Base-by-base conservation (phyloP, 2,888 invertebrate species). In the Lydus trimaculatus region DNA sequence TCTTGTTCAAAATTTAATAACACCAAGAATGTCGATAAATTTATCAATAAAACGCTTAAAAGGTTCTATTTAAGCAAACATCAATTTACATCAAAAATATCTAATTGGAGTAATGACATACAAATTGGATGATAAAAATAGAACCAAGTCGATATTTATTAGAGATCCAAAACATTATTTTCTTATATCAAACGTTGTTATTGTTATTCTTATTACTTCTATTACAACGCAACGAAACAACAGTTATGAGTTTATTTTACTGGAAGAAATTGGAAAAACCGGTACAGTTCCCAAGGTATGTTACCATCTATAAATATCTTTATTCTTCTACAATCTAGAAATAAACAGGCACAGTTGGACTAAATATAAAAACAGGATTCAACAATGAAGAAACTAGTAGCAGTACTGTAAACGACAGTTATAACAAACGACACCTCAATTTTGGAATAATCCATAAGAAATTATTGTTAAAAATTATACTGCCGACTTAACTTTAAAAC, bases 211-310 rank as follows among this genome's bases (percentile, higher is more conserved):
- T 20, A 48, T 48, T 48, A 13, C 48, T n/a, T n/a, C n/a, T n/a
- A n/a, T n/a, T n/a, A 28, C 2, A 48, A 20, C 48, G 13, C n/a
- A 17, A 43, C 39, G 39, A n/a, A 17, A 43, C 11, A 48, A 48
- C 48, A 48, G 48, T 48, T 48, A 48, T 20, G 20, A 48, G 20
- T 20, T 48, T 48, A 20, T 20, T 48, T 20, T 48, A 48, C 20
- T 48, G 20, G 48, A 48, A 48, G 48, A 43, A 43, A 43, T 43
- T 17, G 43, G 43, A 48, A 48, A 48, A 48, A 48, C 48, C 48
- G 48, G 48, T 48, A 20, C 20, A 20, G 20, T 48, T 48, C 20
- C 20, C 48, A 9, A 9, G 6, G 48, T 5, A 48, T 48, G 20
- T 48, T 20, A 9, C 48, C n/a, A 48, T 48, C 48, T 48, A 48